These are phyloP conservation scores for Bellardia bayeri DNA, from an alignment of 2,888 invertebrate genomes.

Conservation along the genomic window DNA sequence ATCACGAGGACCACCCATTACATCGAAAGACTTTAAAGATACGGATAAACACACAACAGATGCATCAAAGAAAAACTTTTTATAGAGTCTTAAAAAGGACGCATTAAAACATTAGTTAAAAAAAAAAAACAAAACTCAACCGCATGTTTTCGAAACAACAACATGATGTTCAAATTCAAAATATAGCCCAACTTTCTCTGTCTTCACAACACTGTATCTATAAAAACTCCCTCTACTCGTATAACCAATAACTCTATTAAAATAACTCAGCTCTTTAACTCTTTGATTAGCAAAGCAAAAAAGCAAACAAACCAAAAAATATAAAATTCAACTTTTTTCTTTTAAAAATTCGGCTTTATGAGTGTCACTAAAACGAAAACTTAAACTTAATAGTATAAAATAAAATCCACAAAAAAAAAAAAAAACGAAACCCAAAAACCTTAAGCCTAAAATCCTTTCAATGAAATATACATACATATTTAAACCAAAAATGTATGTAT, in stretches of 20 bases:
- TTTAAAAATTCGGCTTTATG: not conserved
- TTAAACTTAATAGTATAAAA: not conserved
- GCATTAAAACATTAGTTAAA: not conserved
- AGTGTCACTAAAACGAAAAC: not conserved
- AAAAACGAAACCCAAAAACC: constrained; percentile 30
- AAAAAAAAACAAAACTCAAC: constrained; percentile 1
- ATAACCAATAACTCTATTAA: not conserved
- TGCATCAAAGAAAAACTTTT: constrained; percentile 77
- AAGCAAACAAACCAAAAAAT: not conserved
- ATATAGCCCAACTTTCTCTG: constrained; percentile 4
- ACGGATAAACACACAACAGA: constrained; percentile 76
- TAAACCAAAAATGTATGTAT: constrained; percentile 34
- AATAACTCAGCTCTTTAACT: not conserved
- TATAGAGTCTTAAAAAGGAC: constrained; percentile 72
- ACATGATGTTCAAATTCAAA: constrained; percentile 41
- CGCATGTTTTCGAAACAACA: constrained; percentile 11
- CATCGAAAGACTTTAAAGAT: constrained; percentile 77
- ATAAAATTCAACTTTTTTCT: not conserved
- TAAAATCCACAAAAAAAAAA: not conserved
- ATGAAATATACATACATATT: too few relatives aligned
- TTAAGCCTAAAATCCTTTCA: constrained; percentile 51
- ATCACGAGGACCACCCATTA: constrained; percentile 79
- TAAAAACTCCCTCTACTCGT: not conserved
- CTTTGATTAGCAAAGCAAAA: not conserved
- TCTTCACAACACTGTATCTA: not conserved